Conservation (phyloP, 1,140 invertebrate genomes). For the Diabrotica undecimpunctata region DNA sequence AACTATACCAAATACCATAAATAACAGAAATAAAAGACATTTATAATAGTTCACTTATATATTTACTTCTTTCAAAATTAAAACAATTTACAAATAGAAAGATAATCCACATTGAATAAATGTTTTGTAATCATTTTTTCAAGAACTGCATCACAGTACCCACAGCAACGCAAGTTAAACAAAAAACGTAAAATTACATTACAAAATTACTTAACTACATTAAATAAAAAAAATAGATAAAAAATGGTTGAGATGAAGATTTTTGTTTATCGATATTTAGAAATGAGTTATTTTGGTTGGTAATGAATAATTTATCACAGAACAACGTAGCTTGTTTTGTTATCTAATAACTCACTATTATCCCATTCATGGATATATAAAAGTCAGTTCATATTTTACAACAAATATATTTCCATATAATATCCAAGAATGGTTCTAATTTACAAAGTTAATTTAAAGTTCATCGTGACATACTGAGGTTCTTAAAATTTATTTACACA, state of each 20-base stretch:
- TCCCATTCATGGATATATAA: too few relatives aligned
- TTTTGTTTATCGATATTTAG: background rate
- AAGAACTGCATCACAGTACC: slow-evolving; percentile 47
- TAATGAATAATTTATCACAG: slow-evolving; percentile 32
- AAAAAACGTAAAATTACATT: slow-evolving; percentile 23
- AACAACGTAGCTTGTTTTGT: background rate
- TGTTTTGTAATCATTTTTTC: slow-evolving; percentile 33
- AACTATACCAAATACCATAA: too few relatives aligned
- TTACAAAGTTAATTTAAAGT: too few relatives aligned
- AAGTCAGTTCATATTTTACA: too few relatives aligned
- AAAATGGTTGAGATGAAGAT: background rate
- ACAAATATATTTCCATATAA: too few relatives aligned
- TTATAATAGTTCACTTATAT: slow-evolving; percentile 39
- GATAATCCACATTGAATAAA: slow-evolving; percentile 45
- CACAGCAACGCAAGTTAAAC: slow-evolving; percentile 38
- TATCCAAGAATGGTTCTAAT: too few relatives aligned
- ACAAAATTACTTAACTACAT: slow-evolving; percentile 5
- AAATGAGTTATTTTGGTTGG: background rate
- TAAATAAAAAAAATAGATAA: slow-evolving; percentile 9
- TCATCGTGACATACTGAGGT: too few relatives aligned
- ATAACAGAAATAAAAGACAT: background rate
- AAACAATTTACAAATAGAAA: slow-evolving; percentile 47
- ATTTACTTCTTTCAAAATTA: slow-evolving; percentile 45
- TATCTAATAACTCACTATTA: too few relatives aligned
- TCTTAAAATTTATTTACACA: too few relatives aligned